Evolutionary conservation across 2,113 vertebrate species (phyloP).

Genomic region (Tamias sibiricus): DNA sequence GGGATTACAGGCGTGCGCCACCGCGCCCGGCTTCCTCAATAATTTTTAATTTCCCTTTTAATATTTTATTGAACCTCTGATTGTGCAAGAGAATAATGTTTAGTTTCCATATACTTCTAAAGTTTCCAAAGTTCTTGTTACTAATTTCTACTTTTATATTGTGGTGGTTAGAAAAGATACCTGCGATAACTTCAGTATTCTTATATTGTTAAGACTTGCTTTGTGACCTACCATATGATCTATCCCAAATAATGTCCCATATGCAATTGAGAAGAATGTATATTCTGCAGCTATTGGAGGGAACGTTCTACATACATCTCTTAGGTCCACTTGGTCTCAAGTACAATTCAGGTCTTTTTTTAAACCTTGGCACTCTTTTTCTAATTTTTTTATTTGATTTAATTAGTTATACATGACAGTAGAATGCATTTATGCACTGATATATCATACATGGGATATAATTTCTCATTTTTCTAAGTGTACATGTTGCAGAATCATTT

Average conservation of each 20-base stretch:
- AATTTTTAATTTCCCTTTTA: neutral
- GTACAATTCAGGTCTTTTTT: neutral
- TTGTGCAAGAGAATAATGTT: neutral
- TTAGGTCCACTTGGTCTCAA: neutral
- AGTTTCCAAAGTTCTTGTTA: neutral
- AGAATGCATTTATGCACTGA: too few relatives aligned
- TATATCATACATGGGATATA: too few relatives aligned
- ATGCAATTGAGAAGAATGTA: neutral
- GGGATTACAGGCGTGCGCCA: too few relatives aligned
- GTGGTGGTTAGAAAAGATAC: neutral
- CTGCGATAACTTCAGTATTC: neutral
- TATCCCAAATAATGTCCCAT: too few relatives aligned
- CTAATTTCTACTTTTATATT: neutral
- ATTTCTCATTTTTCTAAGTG: too few relatives aligned
- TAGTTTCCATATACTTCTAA: neutral
- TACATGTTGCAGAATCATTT: too few relatives aligned
- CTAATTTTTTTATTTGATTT: too few relatives aligned
- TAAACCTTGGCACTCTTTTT: neutral
- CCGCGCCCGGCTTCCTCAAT: too few relatives aligned
- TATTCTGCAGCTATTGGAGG: neutral
- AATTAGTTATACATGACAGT: too few relatives aligned
- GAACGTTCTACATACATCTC: neutral
- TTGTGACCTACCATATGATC: neutral
- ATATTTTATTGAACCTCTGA: neutral
- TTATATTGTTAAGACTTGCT: neutral